Evolutionary conservation across 2,113 vertebrate genomes (phyloP).

Genomic region (Abramis brama): DNA sequence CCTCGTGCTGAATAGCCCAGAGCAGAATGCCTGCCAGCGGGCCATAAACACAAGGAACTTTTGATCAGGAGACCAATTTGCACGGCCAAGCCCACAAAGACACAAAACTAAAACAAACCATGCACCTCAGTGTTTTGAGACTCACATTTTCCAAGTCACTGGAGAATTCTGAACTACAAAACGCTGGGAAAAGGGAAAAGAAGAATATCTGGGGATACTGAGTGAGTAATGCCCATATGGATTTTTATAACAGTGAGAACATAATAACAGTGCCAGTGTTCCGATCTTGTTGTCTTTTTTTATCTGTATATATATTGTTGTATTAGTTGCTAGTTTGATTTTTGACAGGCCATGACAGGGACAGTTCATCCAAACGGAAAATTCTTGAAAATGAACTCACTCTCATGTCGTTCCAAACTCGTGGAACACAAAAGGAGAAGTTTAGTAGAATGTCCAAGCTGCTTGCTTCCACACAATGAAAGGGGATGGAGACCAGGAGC

Average conservation of each 20-base stretch:
- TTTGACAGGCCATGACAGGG: neutral
- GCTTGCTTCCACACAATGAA: neutral
- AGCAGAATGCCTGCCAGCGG: slow-evolving; percentile 14
- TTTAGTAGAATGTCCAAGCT: neutral
- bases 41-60: slow-evolving; percentile 44
- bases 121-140: slow-evolving; percentile 62
- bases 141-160: slow-evolving; percentile 60
- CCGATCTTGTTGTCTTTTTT: neutral
- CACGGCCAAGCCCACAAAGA: slow-evolving; percentile 47
- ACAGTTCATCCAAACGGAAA: neutral
- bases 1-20: slow-evolving; percentile 1
- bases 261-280: neutral
- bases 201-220: slow-evolving; percentile 65
- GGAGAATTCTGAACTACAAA: slow-evolving; percentile 66
- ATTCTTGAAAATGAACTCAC: neutral
- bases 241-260: slow-evolving; percentile 21
- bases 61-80: slow-evolving; percentile 44
- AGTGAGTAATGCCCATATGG: slow-evolving; percentile 58
- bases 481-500: neutral
- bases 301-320: neutral
- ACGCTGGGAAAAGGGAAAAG: slow-evolving; percentile 66
- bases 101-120: slow-evolving; percentile 44
- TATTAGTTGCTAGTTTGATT: neutral
- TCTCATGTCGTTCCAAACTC: neutral
- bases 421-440: neutral